A percentile compares a stretch with the other conserved stretches of the same genome.
These are phyloP conservation scores for Cyprinodon tularosa DNA, from an alignment of 2,113 vertebrate species.

Conservation along the genomic window DNA sequence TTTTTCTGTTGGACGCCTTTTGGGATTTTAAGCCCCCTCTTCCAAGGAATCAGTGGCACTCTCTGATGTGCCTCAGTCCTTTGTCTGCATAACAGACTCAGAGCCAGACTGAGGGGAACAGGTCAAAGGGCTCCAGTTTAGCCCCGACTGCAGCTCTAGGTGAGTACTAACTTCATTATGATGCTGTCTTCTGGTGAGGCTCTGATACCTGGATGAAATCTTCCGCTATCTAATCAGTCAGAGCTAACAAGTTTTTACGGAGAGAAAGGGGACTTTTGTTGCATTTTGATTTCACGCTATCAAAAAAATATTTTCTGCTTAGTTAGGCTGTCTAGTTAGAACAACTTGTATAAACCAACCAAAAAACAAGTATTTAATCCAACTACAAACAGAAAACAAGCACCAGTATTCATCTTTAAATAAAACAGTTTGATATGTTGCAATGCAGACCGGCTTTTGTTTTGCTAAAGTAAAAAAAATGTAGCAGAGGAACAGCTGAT, in stretches of 20 bases:
- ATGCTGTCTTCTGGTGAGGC: slow-evolving; percentile 20
- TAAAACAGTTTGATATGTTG: background rate
- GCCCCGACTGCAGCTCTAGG: slow-evolving; percentile 47
- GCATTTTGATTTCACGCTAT: background rate
- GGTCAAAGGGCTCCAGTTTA: slow-evolving; percentile 48
- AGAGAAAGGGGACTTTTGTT: background rate
- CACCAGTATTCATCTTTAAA: background rate
- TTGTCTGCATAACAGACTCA: slow-evolving; percentile 36
- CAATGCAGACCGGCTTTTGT: background rate
- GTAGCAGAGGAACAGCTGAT: slow-evolving; percentile 22
- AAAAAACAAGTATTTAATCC: background rate
- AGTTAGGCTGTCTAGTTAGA: background rate
- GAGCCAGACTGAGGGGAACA: slow-evolving; percentile 53
- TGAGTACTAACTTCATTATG: slow-evolving; percentile 50
- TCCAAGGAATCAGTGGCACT: slow-evolving; percentile 42
- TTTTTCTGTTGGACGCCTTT: slow-evolving; percentile 33
- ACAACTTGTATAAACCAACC: background rate
- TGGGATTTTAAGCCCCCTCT: slow-evolving; percentile 48
- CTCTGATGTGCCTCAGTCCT: background rate
- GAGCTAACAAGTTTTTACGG: background rate
- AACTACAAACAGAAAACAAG: background rate
- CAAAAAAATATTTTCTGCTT: background rate
- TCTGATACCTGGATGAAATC: slow-evolving; percentile 14
- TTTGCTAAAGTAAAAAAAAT: background rate
- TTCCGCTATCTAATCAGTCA: slow-evolving; percentile 24